Base-by-base conservation (phyloP, 2,888 invertebrate species). In the Drosophila meridionalis region DNA sequence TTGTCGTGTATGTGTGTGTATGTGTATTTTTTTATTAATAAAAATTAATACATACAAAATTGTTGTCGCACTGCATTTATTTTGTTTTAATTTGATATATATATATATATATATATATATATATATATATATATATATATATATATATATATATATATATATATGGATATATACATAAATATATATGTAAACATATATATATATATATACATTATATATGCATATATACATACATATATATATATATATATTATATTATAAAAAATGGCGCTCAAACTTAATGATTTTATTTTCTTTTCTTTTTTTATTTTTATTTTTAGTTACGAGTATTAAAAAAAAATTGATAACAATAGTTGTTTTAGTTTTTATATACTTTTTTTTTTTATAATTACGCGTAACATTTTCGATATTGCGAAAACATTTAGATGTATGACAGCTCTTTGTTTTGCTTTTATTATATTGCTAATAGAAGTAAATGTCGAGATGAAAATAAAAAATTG, bases 21-120 rank as follows among this genome's bases (percentile, higher is more conserved):
- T 40, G 28, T 55, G 11, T 77, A 43, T 66, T 84, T 76, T 69
- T 76, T 71, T 73, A 62, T 76, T 80, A 83, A 78, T 87, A 90
- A 89, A 85, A 90, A 86, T 84, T 69, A 87, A 80, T 90, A 79
- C 78, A 89, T 89, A 89, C 78, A 90, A 86, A 90, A 87, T 81
- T 87, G 72, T 76, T 81, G 67, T 72, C 80, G 77, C 77, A 75
- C 73, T 82, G 71, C 64, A 65, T 76, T 83, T 80, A 56, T 71
- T 77, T 77, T 71, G 74, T 78, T 76, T 74, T 76, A 8, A 48
- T 78, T 78, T 73, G 32, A 55, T 45, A 68, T 45, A 65, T 69
- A 75, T 56, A 52, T 47, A 56, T 73, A 53, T 30, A 48, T 59
- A 58, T 45, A 52, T 52, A 47, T 56, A 61, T 56, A 58, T 62